These are phyloP conservation scores for Mixornis gularis DNA, from an alignment of 2,113 vertebrate species.

Conservation along the genomic window DNA sequence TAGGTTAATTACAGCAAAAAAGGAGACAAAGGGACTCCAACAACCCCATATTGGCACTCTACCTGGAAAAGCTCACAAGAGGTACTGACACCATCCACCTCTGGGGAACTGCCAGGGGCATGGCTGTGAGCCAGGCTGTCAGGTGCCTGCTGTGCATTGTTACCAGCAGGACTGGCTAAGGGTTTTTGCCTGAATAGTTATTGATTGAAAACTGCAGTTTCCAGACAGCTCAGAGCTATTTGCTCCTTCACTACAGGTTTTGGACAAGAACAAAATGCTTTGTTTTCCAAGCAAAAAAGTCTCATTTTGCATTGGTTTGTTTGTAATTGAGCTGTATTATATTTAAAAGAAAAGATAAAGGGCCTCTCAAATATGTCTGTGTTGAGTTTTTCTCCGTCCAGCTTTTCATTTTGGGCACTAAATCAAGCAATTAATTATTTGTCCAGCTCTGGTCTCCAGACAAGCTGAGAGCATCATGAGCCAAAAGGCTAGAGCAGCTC, in stretches of 20 bases:
- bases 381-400: background rate
- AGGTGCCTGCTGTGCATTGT: background rate
- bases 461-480: background rate
- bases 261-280: background rate
- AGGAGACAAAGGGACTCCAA: background rate
- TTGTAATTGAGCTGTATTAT: background rate
- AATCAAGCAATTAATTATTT: slow-evolving; percentile 41
- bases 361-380: background rate
- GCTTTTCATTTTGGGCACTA: slow-evolving; percentile 17
- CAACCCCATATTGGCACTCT: background rate
- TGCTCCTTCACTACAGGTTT: background rate
- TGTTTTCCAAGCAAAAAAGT: slow-evolving; percentile 9
- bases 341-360: slow-evolving; percentile 1
- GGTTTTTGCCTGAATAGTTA: background rate
- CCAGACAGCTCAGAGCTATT: background rate
- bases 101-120: background rate
- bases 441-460: slow-evolving; percentile 9
- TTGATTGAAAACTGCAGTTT: slow-evolving; percentile 28
- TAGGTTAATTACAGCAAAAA: background rate
- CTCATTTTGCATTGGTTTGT: background rate
- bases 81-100: background rate
- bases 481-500: background rate
- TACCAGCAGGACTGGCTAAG: background rate
- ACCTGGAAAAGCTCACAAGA: background rate
- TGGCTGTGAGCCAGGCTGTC: background rate